A percentile compares a stretch with the other conserved stretches of the same genome.
Evolutionary conservation across 1,140 invertebrate genomes (phyloP).

Genomic region (Mactra quadrangularis): DNA sequence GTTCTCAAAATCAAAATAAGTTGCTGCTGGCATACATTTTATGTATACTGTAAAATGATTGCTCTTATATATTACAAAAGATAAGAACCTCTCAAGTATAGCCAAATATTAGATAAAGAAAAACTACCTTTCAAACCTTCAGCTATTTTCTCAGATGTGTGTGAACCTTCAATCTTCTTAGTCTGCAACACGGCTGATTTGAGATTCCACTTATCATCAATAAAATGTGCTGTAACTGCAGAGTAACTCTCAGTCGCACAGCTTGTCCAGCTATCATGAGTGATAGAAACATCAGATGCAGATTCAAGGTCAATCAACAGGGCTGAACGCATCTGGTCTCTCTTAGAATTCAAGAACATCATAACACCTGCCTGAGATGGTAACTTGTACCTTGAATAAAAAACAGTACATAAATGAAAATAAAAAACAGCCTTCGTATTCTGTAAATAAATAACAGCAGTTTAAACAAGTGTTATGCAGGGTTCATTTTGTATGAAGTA

Average conservation of each 20-base stretch:
- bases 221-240: conserved; percentile 19
- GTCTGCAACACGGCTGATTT: neutral
- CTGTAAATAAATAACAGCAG: no score
- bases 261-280: conserved; percentile 36
- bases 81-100: neutral
- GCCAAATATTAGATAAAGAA: neutral
- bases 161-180: neutral
- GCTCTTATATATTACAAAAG: no score
- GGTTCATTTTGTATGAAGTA: no score
- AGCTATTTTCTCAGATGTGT: neutral
- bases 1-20: no score
- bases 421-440: no score
- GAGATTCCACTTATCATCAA: conserved; percentile 9
- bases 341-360: neutral
- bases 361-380: neutral
- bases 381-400: conserved; percentile 14
- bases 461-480: no score
- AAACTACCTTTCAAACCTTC: neutral
- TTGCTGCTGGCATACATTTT: neutral
- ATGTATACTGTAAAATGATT: no score
- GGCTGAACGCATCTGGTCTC: neutral
- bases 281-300: neutral
- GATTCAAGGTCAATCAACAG: neutral
- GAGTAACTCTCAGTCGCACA: conserved; percentile 1
- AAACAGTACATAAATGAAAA: no score